Evolutionary conservation across 1,140 invertebrate species (phyloP).

Genomic region (Gonioctena quinquepunctata): DNA sequence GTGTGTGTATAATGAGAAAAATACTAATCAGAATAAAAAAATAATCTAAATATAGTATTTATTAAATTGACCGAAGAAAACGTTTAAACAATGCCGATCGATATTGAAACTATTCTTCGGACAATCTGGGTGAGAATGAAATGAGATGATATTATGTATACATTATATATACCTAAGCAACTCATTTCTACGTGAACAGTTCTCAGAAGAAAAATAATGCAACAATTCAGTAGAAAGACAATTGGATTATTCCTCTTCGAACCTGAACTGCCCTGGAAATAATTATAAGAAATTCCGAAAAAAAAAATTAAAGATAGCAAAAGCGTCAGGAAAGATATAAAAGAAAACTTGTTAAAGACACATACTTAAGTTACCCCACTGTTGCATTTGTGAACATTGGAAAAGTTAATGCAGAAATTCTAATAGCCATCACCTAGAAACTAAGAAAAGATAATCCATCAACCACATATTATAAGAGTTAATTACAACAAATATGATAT

Average conservation of each 20-base stretch:
- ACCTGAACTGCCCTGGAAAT: background rate
- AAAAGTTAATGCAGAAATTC: background rate
- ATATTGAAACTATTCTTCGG: too few relatives aligned
- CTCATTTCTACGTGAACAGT: background rate
- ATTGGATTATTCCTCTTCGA: background rate
- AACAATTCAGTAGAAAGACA: too few relatives aligned
- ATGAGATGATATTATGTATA: background rate
- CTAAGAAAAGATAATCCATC: background rate
- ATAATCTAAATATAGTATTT: too few relatives aligned
- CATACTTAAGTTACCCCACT: background rate
- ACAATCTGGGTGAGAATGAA: background rate
- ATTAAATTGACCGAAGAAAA: too few relatives aligned
- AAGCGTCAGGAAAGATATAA: background rate
- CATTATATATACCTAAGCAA: too few relatives aligned
- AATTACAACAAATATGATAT: slow-evolving; percentile 3
- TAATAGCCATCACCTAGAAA: background rate
- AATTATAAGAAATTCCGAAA: background rate
- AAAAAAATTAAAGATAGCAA: background rate
- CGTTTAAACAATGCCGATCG: too few relatives aligned
- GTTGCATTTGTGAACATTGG: background rate
- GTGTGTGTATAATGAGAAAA: too few relatives aligned
- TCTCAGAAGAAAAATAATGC: background rate
- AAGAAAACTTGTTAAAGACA: background rate
- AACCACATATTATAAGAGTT: background rate
- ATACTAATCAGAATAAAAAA: too few relatives aligned